Base-by-base conservation (phyloP, 1,140 invertebrate species). In the Penaeus vannamei region DNA sequence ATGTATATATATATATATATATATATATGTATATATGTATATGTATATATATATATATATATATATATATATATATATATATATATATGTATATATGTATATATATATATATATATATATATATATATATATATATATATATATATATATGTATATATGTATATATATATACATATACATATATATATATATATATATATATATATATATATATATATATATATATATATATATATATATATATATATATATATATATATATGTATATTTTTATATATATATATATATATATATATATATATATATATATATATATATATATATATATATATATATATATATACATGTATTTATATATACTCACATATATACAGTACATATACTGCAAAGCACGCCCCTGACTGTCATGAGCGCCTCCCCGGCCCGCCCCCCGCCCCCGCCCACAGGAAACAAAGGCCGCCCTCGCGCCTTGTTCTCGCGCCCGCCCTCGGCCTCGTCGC, bases 121-220 rank as follows among this genome's bases (percentile, higher is more conserved):
- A 85, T 32, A 42, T 53, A 77, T 79, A 32, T 7, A 82, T 5
- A 53, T 53, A 53, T 5, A 20, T 59, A 53, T 82, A 53, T 53
- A 53, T 46, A 42, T 60, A 82, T 82, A 60, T 60, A 46, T 60
- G 59, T 77, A 76, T 77, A 76, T 77, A 77, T 86, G 53, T 77
- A 77, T 61, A 76, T 77, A 60, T 86, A 60, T 76, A 85, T 85
- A 77, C 29, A 76, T 26, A 85, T 60, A 84, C 32, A 64, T 69
- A 69, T 69, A 4, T 69, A 84, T 69, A 64, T 69, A 69, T 36
- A 61, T 22, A 23, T 22, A 17, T n/a, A 23, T 46, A 61, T 29
- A 26, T 46, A 61, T 60, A 83, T 22, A 60, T 19, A 20, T 46
- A 83, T 46, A 36, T 81, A 53, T 36, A 26, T 46, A 82, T 53